phyloP scores from a whole-genome alignment of 2,888 invertebrate species.

The Cephus pygmeus region DNA sequence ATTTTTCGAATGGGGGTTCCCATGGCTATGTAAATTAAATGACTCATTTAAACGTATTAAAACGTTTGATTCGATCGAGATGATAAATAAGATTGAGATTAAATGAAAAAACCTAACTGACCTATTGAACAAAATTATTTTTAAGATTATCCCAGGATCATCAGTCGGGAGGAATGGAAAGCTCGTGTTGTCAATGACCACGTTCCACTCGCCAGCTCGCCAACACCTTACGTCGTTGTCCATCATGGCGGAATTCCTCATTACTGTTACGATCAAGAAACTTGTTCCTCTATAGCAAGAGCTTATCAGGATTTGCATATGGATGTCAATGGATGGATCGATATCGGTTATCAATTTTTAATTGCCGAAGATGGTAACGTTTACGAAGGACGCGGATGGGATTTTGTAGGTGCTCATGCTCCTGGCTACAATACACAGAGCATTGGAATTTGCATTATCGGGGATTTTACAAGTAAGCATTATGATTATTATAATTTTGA shows the following conservation, averaged over 20 bases:
- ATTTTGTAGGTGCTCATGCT: slow-evolving; percentile 62
- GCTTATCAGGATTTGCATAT: slow-evolving; percentile 62
- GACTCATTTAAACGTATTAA: no score
- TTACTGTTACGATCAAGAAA: slow-evolving; percentile 49
- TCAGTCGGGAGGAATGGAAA: slow-evolving; percentile 56
- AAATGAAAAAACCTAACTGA: no score
- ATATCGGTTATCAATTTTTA: slow-evolving; percentile 66
- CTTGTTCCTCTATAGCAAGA: slow-evolving; percentile 54
- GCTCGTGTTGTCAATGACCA: slow-evolving; percentile 48
- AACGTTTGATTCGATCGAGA: no score
- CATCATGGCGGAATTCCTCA: slow-evolving; percentile 59
- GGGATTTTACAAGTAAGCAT: slow-evolving; percentile 58
- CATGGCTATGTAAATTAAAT: no score
- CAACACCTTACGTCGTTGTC: slow-evolving; percentile 59
- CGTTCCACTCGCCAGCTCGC: slow-evolving; percentile 35
- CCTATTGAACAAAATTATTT: neutral
- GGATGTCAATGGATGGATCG: slow-evolving; percentile 59
- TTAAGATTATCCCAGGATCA: slow-evolving; percentile 50
- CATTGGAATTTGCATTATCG: slow-evolving; percentile 64
- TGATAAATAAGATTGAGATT: no score
- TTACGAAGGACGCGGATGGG: slow-evolving; percentile 66
- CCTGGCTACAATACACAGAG: slow-evolving; percentile 63
- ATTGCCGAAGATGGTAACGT: slow-evolving; percentile 68
- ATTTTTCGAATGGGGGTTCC: no score
- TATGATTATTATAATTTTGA: no score